A percentile compares a stretch with the other conserved stretches of the same genome.
These are phyloP conservation scores for Champsocephalus gunnari DNA, from an alignment of 2,797 vertebrate species.

Conservation along the genomic window DNA sequence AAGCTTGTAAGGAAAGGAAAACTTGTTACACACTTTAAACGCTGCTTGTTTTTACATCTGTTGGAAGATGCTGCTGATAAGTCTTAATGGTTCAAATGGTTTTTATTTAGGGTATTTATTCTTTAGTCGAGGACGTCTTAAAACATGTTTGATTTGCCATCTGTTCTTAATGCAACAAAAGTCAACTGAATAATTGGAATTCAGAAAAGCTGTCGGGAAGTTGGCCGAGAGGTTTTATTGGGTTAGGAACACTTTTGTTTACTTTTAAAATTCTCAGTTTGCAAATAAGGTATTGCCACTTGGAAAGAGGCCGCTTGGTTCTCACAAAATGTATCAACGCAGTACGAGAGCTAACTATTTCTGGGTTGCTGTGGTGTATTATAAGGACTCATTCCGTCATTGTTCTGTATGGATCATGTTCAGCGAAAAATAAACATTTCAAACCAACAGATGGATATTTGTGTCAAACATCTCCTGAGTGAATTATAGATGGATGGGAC, in stretches of 20 bases:
- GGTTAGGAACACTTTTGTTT: background rate
- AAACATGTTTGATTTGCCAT: background rate
- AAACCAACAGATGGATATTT: background rate
- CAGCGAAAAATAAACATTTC: conserved; percentile 14
- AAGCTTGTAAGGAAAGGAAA: background rate
- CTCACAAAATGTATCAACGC: background rate
- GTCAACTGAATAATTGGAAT: conserved; percentile 2
- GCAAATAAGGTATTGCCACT: conserved; percentile 1
- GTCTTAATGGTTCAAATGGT: background rate
- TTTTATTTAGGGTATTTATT: conserved; percentile 12
- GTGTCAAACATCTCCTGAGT: background rate
- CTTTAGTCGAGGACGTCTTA: background rate
- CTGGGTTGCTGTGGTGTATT: conserved; percentile 7
- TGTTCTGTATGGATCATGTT: conserved; percentile 18
- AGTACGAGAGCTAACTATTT: background rate
- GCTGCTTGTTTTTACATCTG: conserved; percentile 12
- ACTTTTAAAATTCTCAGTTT: background rate
- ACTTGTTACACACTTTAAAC: background rate
- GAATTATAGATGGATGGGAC: background rate
- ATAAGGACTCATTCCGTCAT: background rate
- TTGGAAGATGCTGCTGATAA: background rate
- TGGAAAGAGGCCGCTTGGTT: background rate
- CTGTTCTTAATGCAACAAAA: background rate
- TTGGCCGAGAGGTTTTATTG: background rate
- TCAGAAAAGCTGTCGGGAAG: background rate